These are phyloP conservation scores for Archocentrus centrarchus DNA, from an alignment of 2,113 vertebrate species.

Conservation along the genomic window DNA sequence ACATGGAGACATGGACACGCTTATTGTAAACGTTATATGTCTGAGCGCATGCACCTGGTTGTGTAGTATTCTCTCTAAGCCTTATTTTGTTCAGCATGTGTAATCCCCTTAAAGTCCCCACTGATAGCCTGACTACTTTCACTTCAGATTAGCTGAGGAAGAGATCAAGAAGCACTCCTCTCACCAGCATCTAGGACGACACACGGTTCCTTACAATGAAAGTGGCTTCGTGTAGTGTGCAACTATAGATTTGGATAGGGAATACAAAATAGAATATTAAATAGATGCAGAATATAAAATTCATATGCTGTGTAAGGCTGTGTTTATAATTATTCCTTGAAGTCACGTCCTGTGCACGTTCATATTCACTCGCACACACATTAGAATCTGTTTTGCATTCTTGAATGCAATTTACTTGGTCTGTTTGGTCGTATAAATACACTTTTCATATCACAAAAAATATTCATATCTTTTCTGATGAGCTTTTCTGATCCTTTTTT, in stretches of 20 bases:
- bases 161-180: slow-evolving; percentile 51
- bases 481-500: not conserved
- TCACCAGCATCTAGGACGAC: slow-evolving; percentile 7
- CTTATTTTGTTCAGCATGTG: slow-evolving; percentile 74
- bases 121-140: slow-evolving; percentile 81
- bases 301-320: slow-evolving; percentile 10
- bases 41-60: slow-evolving; percentile 8
- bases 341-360: not conserved
- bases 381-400: slow-evolving; percentile 22
- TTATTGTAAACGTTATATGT: not conserved
- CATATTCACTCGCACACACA: not conserved
- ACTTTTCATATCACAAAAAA: not conserved
- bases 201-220: slow-evolving; percentile 18
- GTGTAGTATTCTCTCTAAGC: slow-evolving; percentile 51
- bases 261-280: slow-evolving; percentile 1
- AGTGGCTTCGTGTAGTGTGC: not conserved
- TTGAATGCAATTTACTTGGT: not conserved
- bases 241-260: slow-evolving; percentile 3
- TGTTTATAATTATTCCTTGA: slow-evolving; percentile 15
- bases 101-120: slow-evolving; percentile 80
- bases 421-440: not conserved
- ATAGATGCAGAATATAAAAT: slow-evolving; percentile 1
- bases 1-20: not conserved
- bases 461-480: not conserved
- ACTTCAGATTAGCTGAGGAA: slow-evolving; percentile 80